Evolutionary conservation across 2,888 invertebrate genomes (phyloP).

Genomic region (Rhorus exstirpatorius): DNA sequence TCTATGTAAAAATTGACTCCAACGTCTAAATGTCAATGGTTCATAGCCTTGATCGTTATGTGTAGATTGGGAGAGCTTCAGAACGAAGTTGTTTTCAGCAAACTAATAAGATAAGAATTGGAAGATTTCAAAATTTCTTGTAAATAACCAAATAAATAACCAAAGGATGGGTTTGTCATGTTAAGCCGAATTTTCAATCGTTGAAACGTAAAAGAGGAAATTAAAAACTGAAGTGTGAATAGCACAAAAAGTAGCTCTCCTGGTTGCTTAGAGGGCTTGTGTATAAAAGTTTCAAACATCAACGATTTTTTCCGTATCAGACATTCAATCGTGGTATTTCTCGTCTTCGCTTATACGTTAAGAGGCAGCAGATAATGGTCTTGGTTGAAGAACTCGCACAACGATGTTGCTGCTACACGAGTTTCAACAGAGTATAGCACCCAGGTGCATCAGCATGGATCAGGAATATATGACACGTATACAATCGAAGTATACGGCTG

Average conservation of each 20-base stretch:
- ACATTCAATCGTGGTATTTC: slow-evolving; percentile 30
- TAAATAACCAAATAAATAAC: too few relatives aligned
- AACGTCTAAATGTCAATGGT: too few relatives aligned
- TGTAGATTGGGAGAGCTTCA: too few relatives aligned
- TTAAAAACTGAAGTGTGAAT: background rate
- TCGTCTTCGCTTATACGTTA: slow-evolving; percentile 25
- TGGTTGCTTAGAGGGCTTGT: background rate
- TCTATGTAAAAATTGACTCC: too few relatives aligned
- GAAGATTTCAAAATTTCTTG: too few relatives aligned
- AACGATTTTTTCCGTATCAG: background rate
- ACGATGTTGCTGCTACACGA: slow-evolving; percentile 47
- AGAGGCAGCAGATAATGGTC: slow-evolving; percentile 41
- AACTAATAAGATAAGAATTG: too few relatives aligned
- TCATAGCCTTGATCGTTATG: too few relatives aligned
- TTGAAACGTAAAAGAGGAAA: background rate
- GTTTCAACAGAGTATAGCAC: slow-evolving; percentile 27
- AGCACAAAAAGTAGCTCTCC: too few relatives aligned
- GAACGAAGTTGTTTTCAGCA: too few relatives aligned
- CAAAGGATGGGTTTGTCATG: too few relatives aligned
- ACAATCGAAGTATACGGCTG: slow-evolving; percentile 28
- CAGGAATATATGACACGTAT: slow-evolving; percentile 30
- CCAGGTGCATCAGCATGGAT: slow-evolving; percentile 60
- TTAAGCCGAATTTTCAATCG: too few relatives aligned
- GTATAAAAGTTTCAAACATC: background rate
- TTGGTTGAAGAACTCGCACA: slow-evolving; percentile 19